A percentile compares a stretch with the other conserved stretches of the same genome.
These are phyloP conservation scores for Huso huso DNA, from an alignment of 2,797 vertebrate genomes.

Conservation along the genomic window DNA sequence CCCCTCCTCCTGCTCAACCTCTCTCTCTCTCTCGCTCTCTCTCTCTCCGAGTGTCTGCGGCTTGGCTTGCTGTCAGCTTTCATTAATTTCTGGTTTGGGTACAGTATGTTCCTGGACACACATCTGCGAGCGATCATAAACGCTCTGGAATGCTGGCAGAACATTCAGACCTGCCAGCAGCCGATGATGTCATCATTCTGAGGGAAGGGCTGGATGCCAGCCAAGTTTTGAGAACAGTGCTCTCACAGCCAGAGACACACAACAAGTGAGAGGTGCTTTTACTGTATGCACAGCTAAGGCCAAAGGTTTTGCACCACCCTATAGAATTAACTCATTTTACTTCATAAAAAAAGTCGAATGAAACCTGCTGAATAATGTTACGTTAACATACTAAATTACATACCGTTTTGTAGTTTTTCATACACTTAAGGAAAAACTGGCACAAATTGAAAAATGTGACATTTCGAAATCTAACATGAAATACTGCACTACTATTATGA, in stretches of 20 bases:
- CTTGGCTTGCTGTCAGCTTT: conserved; percentile 93
- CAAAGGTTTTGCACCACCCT: too few species aligned
- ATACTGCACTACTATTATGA: too few species aligned
- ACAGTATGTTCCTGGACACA: conserved; percentile 99
- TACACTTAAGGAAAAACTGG: too few species aligned
- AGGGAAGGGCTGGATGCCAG: conserved; percentile 66
- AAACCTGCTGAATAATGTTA: too few species aligned
- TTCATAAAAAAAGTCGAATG: too few species aligned
- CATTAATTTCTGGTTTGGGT: conserved; percentile 99
- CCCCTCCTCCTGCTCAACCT: conserved; percentile 34
- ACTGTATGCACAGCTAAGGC: too few species aligned
- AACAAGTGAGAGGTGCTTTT: conserved; percentile 24
- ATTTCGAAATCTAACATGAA: too few species aligned
- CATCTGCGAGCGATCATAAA: conserved; percentile 99
- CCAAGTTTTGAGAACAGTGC: conserved; percentile 38
- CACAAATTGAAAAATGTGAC: too few species aligned
- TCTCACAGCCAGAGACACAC: conserved; percentile 48
- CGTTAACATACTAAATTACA: too few species aligned
- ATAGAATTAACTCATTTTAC: too few species aligned
- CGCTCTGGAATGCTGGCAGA: conserved; percentile 99
- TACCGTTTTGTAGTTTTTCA: too few species aligned
- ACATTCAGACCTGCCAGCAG: conserved; percentile 98
- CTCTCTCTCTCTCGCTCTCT: conserved; percentile 32
- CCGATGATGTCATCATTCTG: conserved; percentile 95
- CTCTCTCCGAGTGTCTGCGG: conserved; percentile 73